phyloP scores from a whole-genome alignment of 2,797 vertebrate genomes.

The Hypotaenidia okinawae region DNA sequence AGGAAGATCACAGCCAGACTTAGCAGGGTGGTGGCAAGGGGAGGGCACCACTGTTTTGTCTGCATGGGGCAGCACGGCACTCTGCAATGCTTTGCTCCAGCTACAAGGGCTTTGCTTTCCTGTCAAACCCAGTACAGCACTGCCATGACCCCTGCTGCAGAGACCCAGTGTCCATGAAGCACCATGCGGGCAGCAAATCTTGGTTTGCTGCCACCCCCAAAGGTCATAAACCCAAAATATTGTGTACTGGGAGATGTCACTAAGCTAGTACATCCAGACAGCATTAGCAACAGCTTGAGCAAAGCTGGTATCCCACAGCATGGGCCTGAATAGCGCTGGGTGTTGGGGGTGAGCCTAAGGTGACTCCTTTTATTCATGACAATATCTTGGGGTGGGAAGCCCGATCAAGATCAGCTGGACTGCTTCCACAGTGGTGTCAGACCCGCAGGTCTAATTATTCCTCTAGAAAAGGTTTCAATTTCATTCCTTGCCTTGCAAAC shows the following conservation, averaged over 20 bases:
- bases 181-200: neutral
- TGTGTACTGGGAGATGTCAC: neutral
- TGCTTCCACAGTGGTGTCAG: neutral
- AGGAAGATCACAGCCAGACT: neutral
- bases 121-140: neutral
- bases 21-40: neutral
- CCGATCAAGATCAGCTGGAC: neutral
- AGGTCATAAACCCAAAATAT: neutral
- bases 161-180: neutral
- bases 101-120: neutral
- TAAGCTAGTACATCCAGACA: neutral
- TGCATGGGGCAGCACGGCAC: accelerated
- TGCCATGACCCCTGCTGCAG: neutral
- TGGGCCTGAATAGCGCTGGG: accelerated
- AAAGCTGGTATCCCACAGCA: neutral
- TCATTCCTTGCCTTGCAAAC: neutral
- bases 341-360: neutral
- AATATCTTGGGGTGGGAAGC: neutral
- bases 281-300: neutral
- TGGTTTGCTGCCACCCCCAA: neutral
- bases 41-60: no score
- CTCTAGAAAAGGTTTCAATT: neutral
- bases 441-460: neutral
- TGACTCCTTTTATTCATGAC: neutral
- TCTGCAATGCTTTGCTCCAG: neutral